These are phyloP conservation scores for Sinosuthora webbiana DNA, from an alignment of 2,113 vertebrate species.

Conservation along the genomic window DNA sequence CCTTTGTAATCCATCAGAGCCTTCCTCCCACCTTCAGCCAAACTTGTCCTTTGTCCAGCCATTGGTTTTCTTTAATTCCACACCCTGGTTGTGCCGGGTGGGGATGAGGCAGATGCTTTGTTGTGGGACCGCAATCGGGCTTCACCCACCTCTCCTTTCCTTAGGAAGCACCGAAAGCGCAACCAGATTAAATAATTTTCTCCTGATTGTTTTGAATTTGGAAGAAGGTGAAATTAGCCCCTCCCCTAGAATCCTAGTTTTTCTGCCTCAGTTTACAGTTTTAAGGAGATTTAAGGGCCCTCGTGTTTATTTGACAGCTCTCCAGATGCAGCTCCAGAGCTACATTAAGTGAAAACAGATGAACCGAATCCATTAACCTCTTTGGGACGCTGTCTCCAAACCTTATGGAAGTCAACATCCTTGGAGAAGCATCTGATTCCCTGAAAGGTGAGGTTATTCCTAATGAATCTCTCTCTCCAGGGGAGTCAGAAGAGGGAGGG, in stretches of 20 bases:
- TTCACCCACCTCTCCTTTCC: background rate
- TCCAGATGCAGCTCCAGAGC: background rate
- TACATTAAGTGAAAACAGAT: background rate
- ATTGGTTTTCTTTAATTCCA: background rate
- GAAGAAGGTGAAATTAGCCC: background rate
- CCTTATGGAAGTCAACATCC: conserved; percentile 31
- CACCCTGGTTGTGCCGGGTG: fast-evolving
- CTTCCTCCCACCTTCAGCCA: background rate
- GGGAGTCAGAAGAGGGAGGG: conserved; percentile 57
- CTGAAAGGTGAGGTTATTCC: conserved; percentile 44
- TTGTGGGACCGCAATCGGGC: background rate
- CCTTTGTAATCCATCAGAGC: background rate
- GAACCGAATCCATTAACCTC: background rate
- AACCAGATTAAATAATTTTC: background rate
- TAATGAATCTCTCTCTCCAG: conserved; percentile 37
- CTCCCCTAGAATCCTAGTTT: background rate
- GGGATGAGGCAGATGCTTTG: background rate
- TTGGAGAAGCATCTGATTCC: conserved; percentile 42
- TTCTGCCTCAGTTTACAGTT: background rate
- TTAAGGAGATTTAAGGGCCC: background rate
- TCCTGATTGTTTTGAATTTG: background rate
- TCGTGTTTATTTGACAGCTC: background rate
- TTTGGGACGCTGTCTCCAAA: conserved; percentile 12
- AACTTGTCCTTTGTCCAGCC: background rate
- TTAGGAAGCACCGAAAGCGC: background rate